Evolutionary conservation across 2,888 invertebrate genomes (phyloP), one percentile per base, ranked within the genome.

Genomic region (Anodontia alba): DNA sequence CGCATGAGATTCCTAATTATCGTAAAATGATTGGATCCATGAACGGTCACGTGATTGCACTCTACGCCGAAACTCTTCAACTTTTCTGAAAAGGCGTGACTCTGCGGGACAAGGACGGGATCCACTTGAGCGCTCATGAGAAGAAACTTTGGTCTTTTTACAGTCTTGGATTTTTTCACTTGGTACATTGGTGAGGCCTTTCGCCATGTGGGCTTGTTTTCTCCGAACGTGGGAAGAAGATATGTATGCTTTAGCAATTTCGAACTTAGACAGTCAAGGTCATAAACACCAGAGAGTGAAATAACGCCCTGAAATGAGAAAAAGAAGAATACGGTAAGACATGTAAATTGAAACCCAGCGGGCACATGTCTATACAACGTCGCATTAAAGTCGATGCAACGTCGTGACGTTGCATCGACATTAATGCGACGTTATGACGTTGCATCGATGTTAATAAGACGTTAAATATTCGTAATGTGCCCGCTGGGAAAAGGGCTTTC

Each of bases 251-350:
- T 78, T 1, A 84, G 31, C 12, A 84, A 36, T 2, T 42, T 49
- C 1, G 70, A 75, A 57, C 82, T 76, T 38, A 89, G 46, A 31
- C 80, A 83, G 23, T 68, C 74, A 10, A 90, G 75, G 66, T 90
- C 88, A 49, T 88, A 87, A 0, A 91, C 89, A 5, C 90, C 89
- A 5, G 89, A 87, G 15, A 91, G 81, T 0, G 89, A 82, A 38
- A 91, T 83, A 0, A 91, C 87, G 10, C 91, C 90, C 91, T 91
- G 84, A 49, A 90, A 89, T 49, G 49, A 49, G 49, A 49, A 54
- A 54, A 7, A 10, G 17, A 49, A 49, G 49, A 36, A 69, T 15
- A 49, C 15, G 7, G 42, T 42, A 10, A 73, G 51, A 62, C 38
- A 26, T 46, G 29, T 15, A 42, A 10, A 7, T 42, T 7, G 42